phyloP scores from a whole-genome alignment of 2,113 vertebrate species.

The Marmota flaviventris region DNA sequence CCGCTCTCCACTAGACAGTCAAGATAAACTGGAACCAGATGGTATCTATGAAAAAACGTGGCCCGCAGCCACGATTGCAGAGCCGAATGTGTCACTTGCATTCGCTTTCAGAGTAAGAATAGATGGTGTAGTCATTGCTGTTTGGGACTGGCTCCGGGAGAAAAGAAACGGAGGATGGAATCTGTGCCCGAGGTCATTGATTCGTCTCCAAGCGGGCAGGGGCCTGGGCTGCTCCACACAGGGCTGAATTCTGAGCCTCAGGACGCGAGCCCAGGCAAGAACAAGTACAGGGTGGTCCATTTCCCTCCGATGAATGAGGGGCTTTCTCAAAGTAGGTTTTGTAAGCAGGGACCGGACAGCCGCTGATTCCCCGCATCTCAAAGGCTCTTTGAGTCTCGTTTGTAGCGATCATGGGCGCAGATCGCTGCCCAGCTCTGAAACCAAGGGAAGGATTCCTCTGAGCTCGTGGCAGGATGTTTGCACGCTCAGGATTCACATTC shows the following conservation, averaged over 20 bases:
- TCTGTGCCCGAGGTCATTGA: neutral
- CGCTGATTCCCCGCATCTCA: neutral
- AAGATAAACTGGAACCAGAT: slow-evolving; percentile 49
- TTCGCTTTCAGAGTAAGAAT: slow-evolving; percentile 24
- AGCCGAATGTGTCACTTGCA: neutral
- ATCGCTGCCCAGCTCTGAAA: neutral
- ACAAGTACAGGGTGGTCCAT: too few relatives aligned
- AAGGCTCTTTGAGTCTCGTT: neutral
- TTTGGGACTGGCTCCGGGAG: neutral
- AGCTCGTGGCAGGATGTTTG: neutral
- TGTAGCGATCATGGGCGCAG: fast-evolving
- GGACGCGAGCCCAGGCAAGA: fast-evolving
- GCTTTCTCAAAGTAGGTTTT: neutral
- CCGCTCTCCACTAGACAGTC: neutral
- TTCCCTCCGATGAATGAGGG: neutral
- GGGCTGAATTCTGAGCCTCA: neutral
- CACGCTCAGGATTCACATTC: neutral
- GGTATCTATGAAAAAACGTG: slow-evolving; percentile 37
- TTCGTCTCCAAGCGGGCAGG: too few relatives aligned
- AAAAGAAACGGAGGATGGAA: neutral
- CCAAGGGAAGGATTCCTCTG: neutral
- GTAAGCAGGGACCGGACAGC: neutral
- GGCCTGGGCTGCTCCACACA: neutral
- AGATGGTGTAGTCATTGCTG: neutral
- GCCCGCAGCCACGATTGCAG: neutral